phyloP scores from a whole-genome alignment of 2,797 vertebrate genomes.

The Enteromius trimaculatus region DNA sequence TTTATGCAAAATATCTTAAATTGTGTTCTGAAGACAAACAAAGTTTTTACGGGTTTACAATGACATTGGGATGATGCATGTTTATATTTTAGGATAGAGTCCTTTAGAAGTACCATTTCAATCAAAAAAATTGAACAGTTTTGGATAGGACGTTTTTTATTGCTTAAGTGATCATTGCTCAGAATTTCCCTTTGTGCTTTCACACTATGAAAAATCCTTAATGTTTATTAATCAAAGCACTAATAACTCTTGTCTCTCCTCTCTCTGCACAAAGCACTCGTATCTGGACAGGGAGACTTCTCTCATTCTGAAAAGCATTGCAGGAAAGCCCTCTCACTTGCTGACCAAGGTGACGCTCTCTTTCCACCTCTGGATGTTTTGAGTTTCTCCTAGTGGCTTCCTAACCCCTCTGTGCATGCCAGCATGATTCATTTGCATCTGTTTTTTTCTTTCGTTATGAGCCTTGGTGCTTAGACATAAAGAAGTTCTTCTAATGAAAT shows the following conservation, averaged over 20 bases:
- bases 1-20: too few relatives aligned
- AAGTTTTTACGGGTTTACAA: too few relatives aligned
- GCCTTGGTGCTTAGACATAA: neutral
- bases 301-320: constrained; percentile 99
- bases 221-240: constrained; percentile 58
- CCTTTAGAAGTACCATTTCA: neutral
- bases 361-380: constrained; percentile 46
- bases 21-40: too few relatives aligned
- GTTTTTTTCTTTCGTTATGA: constrained; percentile 3
- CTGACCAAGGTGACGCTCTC: constrained; percentile 95
- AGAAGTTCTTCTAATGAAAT: neutral
- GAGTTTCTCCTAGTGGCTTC: constrained; percentile 46
- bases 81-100: too few relatives aligned
- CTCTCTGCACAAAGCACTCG: constrained; percentile 88
- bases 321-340: constrained; percentile 98
- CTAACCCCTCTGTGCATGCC: constrained; percentile 46
- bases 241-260: constrained; percentile 69
- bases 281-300: constrained; percentile 99
- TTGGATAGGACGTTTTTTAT: neutral
- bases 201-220: constrained; percentile 41
- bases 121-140: neutral
- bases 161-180: constrained; percentile 38
- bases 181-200: constrained; percentile 53
- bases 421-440: constrained; percentile 2
- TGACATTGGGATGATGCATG: too few relatives aligned